Evolutionary conservation across 2,113 vertebrate species (phyloP).

Genomic region (Cololabis saira): DNA sequence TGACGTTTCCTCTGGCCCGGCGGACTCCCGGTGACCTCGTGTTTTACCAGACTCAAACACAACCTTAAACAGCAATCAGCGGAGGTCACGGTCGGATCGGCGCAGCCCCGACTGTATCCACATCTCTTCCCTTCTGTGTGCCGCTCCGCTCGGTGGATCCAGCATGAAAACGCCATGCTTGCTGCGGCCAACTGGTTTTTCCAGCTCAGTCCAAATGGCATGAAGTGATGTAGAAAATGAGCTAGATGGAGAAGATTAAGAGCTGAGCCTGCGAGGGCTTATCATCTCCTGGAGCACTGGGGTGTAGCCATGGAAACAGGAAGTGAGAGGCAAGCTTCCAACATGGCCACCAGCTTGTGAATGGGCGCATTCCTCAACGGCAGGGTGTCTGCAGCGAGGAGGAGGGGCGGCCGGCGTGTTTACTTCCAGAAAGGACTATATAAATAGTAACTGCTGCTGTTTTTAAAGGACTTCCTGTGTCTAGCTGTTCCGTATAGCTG

Average conservation of each 20-base stretch:
- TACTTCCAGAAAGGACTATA: conserved; percentile 79
- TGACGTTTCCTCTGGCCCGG: conserved; percentile 62
- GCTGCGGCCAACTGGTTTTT: conserved; percentile 55
- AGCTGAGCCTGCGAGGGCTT: conserved; percentile 51
- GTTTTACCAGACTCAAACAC: conserved; percentile 56
- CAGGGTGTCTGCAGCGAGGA: conserved; percentile 68
- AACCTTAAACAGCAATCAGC: not conserved
- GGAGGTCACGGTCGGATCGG: not conserved
- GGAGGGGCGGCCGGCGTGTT: conserved; percentile 74
- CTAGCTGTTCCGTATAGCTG: conserved; percentile 80
- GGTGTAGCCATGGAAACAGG: conserved; percentile 81
- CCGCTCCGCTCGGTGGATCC: conserved; percentile 20
- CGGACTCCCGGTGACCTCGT: conserved; percentile 51
- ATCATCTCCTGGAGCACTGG: conserved; percentile 59
- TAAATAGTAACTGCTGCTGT: conserved; percentile 84
- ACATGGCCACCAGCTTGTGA: conserved; percentile 84
- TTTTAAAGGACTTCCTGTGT: conserved; percentile 83
- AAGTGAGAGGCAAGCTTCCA: conserved; percentile 80
- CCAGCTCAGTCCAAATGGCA: conserved; percentile 55
- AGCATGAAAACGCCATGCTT: conserved; percentile 35
- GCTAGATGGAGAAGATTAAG: conserved; percentile 71
- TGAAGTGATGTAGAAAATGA: conserved; percentile 77
- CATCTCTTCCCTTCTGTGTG: conserved; percentile 1
- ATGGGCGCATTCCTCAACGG: conserved; percentile 81
- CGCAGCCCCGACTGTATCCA: not conserved